Evolutionary conservation across 1,140 invertebrate species (phyloP).

Genomic region (Formica selysi): DNA sequence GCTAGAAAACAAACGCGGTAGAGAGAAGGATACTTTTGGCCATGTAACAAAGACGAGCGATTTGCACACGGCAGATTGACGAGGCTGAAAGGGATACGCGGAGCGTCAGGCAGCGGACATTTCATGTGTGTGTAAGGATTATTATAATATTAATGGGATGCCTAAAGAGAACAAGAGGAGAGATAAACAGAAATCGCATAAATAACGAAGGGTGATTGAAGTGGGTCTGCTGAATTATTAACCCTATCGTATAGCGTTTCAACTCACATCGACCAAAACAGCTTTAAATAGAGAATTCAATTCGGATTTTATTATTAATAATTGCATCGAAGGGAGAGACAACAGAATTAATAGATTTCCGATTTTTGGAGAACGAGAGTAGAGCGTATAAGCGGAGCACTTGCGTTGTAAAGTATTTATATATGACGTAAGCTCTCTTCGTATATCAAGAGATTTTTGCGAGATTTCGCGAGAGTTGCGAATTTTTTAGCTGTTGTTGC

Average conservation of each 20-base stretch:
- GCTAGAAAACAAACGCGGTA: conserved; percentile 46
- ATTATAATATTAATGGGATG: conserved; percentile 55
- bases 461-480: neutral
- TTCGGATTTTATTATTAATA: neutral
- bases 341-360: neutral
- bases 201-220: neutral
- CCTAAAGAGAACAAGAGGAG: neutral
- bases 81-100: conserved; percentile 27
- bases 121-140: neutral
- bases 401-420: neutral
- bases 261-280: neutral
- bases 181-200: conserved; percentile 17
- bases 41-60: conserved; percentile 40
- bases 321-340: neutral
- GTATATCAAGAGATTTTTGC: no score
- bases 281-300: neutral
- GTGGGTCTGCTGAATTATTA: conserved; percentile 12
- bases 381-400: no score
- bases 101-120: neutral
- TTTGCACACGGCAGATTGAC: conserved; percentile 35
- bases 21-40: conserved; percentile 40
- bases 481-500: neutral
- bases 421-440: neutral
- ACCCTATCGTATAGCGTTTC: neutral
- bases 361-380: neutral